These are phyloP conservation scores for Amitus sp. DNA, from an alignment of 2,888 invertebrate species.

Conservation along the genomic window DNA sequence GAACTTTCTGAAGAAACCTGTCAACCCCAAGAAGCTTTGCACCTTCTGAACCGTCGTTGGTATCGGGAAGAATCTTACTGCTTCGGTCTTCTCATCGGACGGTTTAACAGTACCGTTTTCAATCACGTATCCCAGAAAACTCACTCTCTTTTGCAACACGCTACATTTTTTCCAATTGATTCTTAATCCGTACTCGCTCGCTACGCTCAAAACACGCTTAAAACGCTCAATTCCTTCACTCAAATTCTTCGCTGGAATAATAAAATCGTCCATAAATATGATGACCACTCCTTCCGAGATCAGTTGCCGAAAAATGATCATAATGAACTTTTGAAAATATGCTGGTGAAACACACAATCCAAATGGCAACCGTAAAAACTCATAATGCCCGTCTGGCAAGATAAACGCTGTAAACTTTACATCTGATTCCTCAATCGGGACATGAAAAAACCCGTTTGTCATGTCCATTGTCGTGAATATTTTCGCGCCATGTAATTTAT, in stretches of 20 bases:
- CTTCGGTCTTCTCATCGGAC: constrained; percentile 43
- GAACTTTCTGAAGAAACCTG: constrained; percentile 57
- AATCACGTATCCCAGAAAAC: constrained; percentile 49
- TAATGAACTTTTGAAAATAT: constrained; percentile 37
- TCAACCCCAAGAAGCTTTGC: constrained; percentile 51
- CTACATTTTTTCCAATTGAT: constrained; percentile 35
- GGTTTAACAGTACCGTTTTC: constrained; percentile 47
- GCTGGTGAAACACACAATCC: constrained; percentile 44
- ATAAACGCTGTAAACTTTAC: constrained; percentile 44
- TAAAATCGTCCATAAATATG: constrained; percentile 42
- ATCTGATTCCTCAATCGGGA: constrained; percentile 38
- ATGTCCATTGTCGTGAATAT: constrained; percentile 42
- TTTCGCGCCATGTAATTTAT: constrained; percentile 29
- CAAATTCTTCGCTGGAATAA: constrained; percentile 24
- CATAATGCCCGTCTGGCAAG: constrained; percentile 41
- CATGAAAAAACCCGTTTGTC: constrained; percentile 47
- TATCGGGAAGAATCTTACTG: constrained; percentile 46
- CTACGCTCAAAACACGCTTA: constrained; percentile 1
- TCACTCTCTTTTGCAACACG: constrained; percentile 31
- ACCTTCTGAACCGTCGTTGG: constrained; percentile 47
- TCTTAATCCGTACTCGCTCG: constrained; percentile 4
- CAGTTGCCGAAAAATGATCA: constrained; percentile 34
- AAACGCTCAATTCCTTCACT: not conserved
- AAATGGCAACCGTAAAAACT: constrained; percentile 42
- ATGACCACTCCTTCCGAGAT: too few relatives aligned